Evolutionary conservation across 2,113 vertebrate genomes (phyloP), one percentile per base, ranked within the genome.

Genomic region (Melanostigma gelatinosum): DNA sequence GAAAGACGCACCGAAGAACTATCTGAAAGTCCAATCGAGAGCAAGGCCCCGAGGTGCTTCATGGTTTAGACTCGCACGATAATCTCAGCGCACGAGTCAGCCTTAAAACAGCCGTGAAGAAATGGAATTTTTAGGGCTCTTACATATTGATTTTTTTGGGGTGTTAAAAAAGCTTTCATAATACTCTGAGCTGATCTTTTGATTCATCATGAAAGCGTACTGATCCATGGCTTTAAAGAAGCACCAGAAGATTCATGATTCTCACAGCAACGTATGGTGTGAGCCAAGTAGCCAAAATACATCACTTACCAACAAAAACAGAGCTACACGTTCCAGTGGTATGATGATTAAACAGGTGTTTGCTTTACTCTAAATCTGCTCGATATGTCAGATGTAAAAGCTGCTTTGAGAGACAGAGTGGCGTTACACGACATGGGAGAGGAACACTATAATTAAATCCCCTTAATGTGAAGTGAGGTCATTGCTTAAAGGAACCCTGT

Each of bases 181-280:
- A 71, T 48, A 75, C 52, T 76, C 44, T 36, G 54, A 76, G 66
- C 48, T 32, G 57, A 69, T 75, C 69, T 83, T 83, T 85, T 87
- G 77, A 90, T 89, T 84, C 85, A 84, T 82, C 52, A 72, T 83
- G 69, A 84, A 85, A 75, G 48, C 57, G 46, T 15, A 69, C 72
- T 84, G 80, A 86, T 84, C 73, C 36, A 2, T 65, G 66, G 52
- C 77, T 82, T 81, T 62, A 46, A 84, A 22, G 84, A 81, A 29
- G 73, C 63, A 46, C 6, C 27, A 85, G 58, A 65, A 64, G 75
- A 85, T 84, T 78, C 84, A 87, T 75, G 80, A 75, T 68, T 48
- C 29, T 52, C 7, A 24, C 60, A 42, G 61, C 12, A 75, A 60
- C 22, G 46, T 34, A 34, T 12, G 29, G 34, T 38, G 34, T 52